Evolutionary conservation across 2,113 vertebrate species (phyloP).

Genomic region (Ophiodon elongatus): DNA sequence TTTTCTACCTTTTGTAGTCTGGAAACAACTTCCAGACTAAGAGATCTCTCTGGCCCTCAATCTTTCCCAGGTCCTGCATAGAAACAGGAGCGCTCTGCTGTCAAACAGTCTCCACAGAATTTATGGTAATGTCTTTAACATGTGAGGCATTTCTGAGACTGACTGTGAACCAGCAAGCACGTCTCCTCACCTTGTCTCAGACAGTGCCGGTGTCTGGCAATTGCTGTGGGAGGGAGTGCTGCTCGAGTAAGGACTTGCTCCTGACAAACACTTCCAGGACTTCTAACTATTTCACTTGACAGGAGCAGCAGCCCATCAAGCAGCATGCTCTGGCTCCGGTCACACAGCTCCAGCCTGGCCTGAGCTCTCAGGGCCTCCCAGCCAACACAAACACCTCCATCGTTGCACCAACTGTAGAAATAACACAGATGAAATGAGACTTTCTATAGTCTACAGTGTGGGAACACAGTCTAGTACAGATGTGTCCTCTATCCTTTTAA

Average conservation of each 20-base stretch:
- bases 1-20: conserved; percentile 51
- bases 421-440: conserved; percentile 57
- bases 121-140: conserved; percentile 74
- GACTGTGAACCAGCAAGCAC: conserved; percentile 56
- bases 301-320: conserved; percentile 26
- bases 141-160: conserved; percentile 53
- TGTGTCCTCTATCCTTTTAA: conserved; percentile 38
- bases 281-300: conserved; percentile 56
- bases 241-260: conserved; percentile 47
- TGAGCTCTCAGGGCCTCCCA: conserved; percentile 16
- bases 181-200: conserved; percentile 65
- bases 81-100: conserved; percentile 43
- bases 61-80: conserved; percentile 11
- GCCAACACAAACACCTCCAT: conserved; percentile 75
- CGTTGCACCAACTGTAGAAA: conserved; percentile 54
- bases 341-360: conserved; percentile 15
- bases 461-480: conserved; percentile 46
- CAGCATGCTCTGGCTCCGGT: conserved; percentile 30
- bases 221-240: conserved; percentile 30
- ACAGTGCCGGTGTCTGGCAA: conserved; percentile 55
- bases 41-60: conserved; percentile 5
- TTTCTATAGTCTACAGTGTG: conserved; percentile 55
- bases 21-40: conserved; percentile 50
- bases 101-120: conserved; percentile 34
- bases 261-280: conserved; percentile 64